A percentile compares a stretch with the other conserved stretches of the same genome.
Conservation (phyloP, 2,797 vertebrate genomes). For the Mormyrops boulengeri region DNA sequence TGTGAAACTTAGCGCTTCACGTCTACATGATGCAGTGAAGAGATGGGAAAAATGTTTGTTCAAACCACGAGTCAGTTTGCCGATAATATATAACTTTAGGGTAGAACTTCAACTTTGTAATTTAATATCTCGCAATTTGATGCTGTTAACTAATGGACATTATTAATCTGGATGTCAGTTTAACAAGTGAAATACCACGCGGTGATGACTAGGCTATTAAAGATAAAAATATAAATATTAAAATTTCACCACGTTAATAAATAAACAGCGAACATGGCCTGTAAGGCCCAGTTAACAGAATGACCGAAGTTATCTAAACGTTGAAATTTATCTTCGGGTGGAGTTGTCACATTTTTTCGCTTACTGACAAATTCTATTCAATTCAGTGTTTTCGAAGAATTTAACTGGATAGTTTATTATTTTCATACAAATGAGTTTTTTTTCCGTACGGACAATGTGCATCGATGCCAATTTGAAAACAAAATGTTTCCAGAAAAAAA, state of each 20-base stretch:
- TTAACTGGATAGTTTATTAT: constrained; percentile 15
- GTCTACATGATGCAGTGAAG: neutral
- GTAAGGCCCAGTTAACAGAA: neutral
- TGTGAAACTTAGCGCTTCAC: neutral
- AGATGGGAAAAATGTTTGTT: neutral
- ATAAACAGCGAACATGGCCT: neutral
- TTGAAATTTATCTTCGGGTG: neutral
- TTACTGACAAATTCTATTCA: constrained; percentile 1
- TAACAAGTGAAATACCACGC: neutral
- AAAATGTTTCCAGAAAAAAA: neutral
- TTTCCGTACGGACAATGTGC: constrained; percentile 13
- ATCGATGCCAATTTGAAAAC: constrained; percentile 11
- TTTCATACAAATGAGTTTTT: constrained; percentile 12
- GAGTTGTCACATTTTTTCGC: neutral
- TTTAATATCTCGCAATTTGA: neutral
- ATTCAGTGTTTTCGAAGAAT: constrained; percentile 8
- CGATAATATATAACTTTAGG: neutral
- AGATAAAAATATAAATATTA: neutral
- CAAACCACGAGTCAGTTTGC: neutral
- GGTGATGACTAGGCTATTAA: neutral
- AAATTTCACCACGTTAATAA: neutral
- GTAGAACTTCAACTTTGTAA: neutral
- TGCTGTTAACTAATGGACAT: neutral
- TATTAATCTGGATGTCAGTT: neutral
- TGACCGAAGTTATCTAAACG: neutral